Evolutionary conservation across 2,797 vertebrate species (phyloP).

Genomic region (Hypotaenidia okinawae): DNA sequence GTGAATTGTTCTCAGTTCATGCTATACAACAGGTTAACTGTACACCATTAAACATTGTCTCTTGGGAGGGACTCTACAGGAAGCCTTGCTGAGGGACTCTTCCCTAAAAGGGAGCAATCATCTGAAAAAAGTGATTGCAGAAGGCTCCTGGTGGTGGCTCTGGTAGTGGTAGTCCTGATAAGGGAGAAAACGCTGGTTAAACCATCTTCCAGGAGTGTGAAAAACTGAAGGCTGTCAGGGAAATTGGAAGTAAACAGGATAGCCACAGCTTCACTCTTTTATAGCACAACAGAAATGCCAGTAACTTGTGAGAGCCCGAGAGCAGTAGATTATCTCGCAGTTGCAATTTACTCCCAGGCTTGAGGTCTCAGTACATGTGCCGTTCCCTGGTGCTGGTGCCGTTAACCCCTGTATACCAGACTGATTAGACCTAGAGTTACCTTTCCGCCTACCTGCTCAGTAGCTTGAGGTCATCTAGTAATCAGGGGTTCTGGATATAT

Average conservation of each 20-base stretch:
- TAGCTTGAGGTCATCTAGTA: slow-evolving; percentile 63
- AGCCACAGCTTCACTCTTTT: not conserved
- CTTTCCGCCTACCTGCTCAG: not conserved
- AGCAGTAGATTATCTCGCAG: slow-evolving; percentile 7
- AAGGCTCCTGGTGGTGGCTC: not conserved
- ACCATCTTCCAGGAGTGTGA: not conserved
- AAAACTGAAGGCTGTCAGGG: slow-evolving; percentile 10
- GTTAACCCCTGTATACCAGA: slow-evolving; percentile 40
- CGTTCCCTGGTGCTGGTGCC: slow-evolving; percentile 22
- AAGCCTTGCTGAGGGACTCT: not conserved
- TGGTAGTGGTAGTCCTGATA: not conserved
- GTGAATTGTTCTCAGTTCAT: not conserved
- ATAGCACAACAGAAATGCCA: slow-evolving; percentile 10
- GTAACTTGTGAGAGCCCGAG: slow-evolving; percentile 40
- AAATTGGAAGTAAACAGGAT: slow-evolving; percentile 37
- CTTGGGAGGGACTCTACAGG: not conserved
- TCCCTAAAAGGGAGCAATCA: not conserved
- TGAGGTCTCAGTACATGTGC: slow-evolving; percentile 5
- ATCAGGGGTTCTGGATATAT: slow-evolving; percentile 58
- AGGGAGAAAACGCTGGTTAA: slow-evolving; percentile 24
- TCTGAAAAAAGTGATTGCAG: not conserved
- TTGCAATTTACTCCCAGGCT: slow-evolving; percentile 35
- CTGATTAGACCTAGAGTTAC: slow-evolving; percentile 1
- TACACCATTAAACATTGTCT: not conserved
- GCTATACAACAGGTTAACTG: not conserved